Base-by-base conservation (phyloP, 2,888 invertebrate species). In the Brassicogethes aeneus region DNA sequence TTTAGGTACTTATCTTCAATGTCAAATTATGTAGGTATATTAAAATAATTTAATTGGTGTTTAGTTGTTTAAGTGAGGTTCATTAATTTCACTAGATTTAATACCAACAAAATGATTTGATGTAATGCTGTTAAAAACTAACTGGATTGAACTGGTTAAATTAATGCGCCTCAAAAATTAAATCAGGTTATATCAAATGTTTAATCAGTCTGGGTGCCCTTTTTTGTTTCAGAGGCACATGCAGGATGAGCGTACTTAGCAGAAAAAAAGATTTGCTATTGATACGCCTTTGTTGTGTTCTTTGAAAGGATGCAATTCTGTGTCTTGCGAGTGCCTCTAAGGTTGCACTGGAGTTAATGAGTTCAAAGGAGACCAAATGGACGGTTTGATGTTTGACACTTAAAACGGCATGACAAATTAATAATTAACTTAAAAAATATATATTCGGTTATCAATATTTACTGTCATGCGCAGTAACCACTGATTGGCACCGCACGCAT, bases 211-310 rank as follows among this genome's bases (percentile, higher is more conserved):
- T 69, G 70, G 70, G 68, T 66, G 65, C 70, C 71, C 69, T 68
- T 70, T 52, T 70, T 67, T 75, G 79, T 75, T 84, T 82, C 85
- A 85, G 85, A 85, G 85, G 85, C 85, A 85, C 83, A 80, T 82
- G 83, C 80, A 79, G 79, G 76, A 76, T 71, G 75, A 76, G 74
- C 74, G 74, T 75, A 74, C 50, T 54, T 69, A 77, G 76, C 76
- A 70, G 74, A 76, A 75, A 75, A 8, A 10, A 13, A 32, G 14
- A 32, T 32, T 68, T 65, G 58, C 70, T 69, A 65, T 68, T 69
- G 57, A 55, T 69, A 65, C 43, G 46, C 50, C 54, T 57, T 56
- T 54, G 56, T 62, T 63, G 63, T 55, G 61, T 62, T 60, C 61
- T 53, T 45, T 44, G 48, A 45, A 46, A 52, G 58, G 58, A 60